Evolutionary conservation across 2,797 vertebrate genomes (phyloP), one percentile per base, ranked within the genome.

Genomic region (Amblyraja radiata): DNA sequence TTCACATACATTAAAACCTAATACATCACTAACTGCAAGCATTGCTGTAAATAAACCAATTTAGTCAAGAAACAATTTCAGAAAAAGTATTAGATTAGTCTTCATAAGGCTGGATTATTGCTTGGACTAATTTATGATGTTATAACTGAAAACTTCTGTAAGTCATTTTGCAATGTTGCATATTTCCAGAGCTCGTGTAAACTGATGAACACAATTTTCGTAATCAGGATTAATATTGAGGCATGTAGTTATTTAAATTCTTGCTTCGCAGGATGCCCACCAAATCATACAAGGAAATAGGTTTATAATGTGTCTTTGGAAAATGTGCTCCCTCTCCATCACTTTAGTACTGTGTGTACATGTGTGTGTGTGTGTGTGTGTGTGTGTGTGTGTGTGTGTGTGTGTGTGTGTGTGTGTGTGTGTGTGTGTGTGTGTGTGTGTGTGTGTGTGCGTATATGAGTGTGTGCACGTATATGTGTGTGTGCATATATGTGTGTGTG

Each of bases 41-140:
- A 39, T 91, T 74, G 90, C 90, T 76, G 90, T 58, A 92, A 92
- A 73, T 92, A 92, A 92, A 92, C 90, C 23, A 92, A 68, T 92
- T 74, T 74, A 28, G 90, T 74, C 71, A 58, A 46, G 90, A 23
- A 92, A 76, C 90, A 74, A 92, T 92, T 92, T 92, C 36, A 92
- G 39, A 25, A 25, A 16, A 88, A 92, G 39, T 46, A 92, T 92
- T 92, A 74, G 90, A 92, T 92, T 92, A 92, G 90, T 92, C 36
- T n/a, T 92, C 25, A 18, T 76, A 21, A 92, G 71, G 71, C 90
- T 92, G 39, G 68, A 92, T 92, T 92, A 91, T 91, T 73, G 71
- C 90, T 91, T 54, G 90, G 71, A 91, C 90, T 91, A 74, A 91
- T 73, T 73, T 74, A 91, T 74, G 39, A 54, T 73, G 32, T 91